Evolutionary conservation across 2,113 vertebrate species (phyloP), one percentile per base, ranked within the genome.

Genomic region (Rhinoderma darwinii): DNA sequence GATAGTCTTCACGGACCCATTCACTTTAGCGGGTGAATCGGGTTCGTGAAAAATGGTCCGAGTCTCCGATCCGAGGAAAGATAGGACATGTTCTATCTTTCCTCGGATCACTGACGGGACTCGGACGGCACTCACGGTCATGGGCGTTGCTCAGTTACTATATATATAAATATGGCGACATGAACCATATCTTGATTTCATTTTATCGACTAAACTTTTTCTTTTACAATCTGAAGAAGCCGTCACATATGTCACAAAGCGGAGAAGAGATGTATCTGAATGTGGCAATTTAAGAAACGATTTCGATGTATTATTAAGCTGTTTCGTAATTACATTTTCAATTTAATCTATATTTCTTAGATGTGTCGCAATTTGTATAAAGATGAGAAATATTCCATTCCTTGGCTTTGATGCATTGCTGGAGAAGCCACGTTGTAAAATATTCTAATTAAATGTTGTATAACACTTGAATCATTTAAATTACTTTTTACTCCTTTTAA

Each of bases 391-490:
- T 61, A 3, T 61, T 25, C 8, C 54, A 1, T 10, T 56, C 41
- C 56, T 35, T 56, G 10, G 30, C 59, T 59, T 6, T n/a, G 22
- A 61, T 41, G 22, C 51, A 80, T 47, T 50, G 77, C 54, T 4
- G 77, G 77, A n/a, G 32, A 80, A 59, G 32, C 37, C 74, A 20
- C 43, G 74, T 39, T 50, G 32, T 56, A 39, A 41, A 80, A 80
- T 80, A 39, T 37, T 56, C 35, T 37, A 80, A 80, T 80, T 56
- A 59, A 61, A 59, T 80, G 77, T 39, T 80, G 51, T 80, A 41
- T 59, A 61, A 80, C 77, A 56, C 47, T 27, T 77, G 32, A 37
- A 54, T 37, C 47, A 56, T 15, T 8, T 1, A 59, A 80, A 80
- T 80, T 39, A 17, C 17, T 39, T 80, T n/a, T 59, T 61, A 12